Evolutionary conservation across 2,797 vertebrate species (phyloP).

Genomic region (Chaunax sp.): DNA sequence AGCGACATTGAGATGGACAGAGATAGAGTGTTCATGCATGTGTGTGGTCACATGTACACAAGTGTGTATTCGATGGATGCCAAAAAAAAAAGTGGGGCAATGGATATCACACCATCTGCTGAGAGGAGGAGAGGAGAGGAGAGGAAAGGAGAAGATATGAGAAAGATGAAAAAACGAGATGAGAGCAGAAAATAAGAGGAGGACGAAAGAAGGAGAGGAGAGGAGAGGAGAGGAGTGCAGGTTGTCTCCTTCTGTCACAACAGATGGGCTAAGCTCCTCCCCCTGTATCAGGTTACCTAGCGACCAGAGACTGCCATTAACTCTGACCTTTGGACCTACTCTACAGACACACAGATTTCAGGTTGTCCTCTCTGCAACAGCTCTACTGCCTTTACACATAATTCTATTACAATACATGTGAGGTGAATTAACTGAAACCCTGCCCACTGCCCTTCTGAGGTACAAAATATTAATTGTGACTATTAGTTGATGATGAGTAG

Average conservation of each 20-base stretch:
- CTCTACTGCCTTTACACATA: neutral
- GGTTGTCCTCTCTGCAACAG: slow-evolving; percentile 6
- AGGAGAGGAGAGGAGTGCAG: slow-evolving; percentile 28
- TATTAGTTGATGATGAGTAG: neutral
- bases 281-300: slow-evolving; percentile 73
- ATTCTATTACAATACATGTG: neutral
- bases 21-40: slow-evolving; percentile 62
- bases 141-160: neutral
- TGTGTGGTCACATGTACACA: slow-evolving; percentile 71
- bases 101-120: slow-evolving; percentile 78
- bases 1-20: slow-evolving; percentile 63
- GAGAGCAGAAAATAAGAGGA: neutral
- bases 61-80: slow-evolving; percentile 58
- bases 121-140: slow-evolving; percentile 27
- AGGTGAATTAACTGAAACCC: neutral
- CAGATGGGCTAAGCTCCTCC: slow-evolving; percentile 71
- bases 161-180: neutral
- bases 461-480: neutral
- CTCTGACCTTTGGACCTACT: slow-evolving; percentile 71
- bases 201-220: neutral
- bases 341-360: slow-evolving; percentile 28
- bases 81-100: slow-evolving; percentile 73
- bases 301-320: slow-evolving; percentile 73
- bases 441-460: neutral
- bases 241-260: slow-evolving; percentile 63